phyloP scores from a whole-genome alignment of 2,888 invertebrate genomes.

The Phortica magna region DNA sequence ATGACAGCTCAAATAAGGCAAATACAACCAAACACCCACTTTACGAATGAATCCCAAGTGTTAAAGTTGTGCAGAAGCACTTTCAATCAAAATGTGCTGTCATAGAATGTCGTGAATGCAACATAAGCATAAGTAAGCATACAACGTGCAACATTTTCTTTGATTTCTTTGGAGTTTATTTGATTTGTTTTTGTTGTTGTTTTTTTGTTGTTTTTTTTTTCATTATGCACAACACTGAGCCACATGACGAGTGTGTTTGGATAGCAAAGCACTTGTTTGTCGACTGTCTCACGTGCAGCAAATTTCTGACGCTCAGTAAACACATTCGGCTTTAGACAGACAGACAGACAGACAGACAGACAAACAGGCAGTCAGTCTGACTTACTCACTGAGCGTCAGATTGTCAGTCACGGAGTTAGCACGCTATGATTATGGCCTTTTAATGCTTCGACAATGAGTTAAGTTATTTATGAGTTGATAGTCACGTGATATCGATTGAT shows the following conservation, averaged over 20 bases:
- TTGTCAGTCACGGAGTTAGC: conserved; percentile 2
- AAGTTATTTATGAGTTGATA: conserved; percentile 22
- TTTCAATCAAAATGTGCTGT: conserved; percentile 35
- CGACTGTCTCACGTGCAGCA: conserved; percentile 26
- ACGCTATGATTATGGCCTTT: conserved; percentile 22
- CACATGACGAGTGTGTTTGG: neutral
- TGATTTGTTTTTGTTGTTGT: conserved; percentile 1
- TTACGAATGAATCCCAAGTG: conserved; percentile 24
- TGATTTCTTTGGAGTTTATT: conserved; percentile 9
- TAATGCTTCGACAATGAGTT: conserved; percentile 1
- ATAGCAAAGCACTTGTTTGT: conserved; percentile 18
- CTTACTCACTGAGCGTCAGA: neutral
- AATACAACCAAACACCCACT: neutral
- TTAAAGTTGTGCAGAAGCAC: conserved; percentile 28
- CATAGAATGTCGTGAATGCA: conserved; percentile 25
- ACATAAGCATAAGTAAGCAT: neutral
- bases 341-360: neutral
- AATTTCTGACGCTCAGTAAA: conserved; percentile 9
- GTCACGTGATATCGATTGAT: neutral
- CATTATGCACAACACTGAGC: neutral
- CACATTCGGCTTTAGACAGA: neutral
- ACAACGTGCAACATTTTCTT: conserved; percentile 9
- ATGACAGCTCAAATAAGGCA: neutral
- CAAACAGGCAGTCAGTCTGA: neutral
- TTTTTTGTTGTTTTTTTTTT: neutral